Conservation (phyloP, 2,888 invertebrate species). For the Orchestes rusci region DNA sequence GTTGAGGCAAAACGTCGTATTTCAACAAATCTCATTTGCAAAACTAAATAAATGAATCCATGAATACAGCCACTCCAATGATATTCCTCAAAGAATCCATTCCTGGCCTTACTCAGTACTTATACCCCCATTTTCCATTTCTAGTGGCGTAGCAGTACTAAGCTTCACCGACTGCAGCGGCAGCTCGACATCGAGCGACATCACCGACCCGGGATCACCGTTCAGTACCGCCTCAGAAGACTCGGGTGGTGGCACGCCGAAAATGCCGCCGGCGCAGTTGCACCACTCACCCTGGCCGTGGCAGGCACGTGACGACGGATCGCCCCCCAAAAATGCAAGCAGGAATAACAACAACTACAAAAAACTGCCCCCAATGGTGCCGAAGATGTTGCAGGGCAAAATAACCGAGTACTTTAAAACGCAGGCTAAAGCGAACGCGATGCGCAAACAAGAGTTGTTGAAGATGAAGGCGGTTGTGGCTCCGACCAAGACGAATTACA, state of each 20-base stretch:
- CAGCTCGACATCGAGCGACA: slow-evolving; percentile 61
- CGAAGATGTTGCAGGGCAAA: slow-evolving; percentile 58
- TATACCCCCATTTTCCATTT: no score
- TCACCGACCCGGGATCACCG: slow-evolving; percentile 80
- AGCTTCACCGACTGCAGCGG: slow-evolving; percentile 67
- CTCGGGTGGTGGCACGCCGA: slow-evolving; percentile 35
- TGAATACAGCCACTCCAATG: no score
- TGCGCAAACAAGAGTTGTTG: slow-evolving; percentile 34
- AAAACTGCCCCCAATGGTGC: slow-evolving; percentile 20
- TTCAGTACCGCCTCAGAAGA: slow-evolving; percentile 59
- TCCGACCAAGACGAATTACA: slow-evolving; percentile 29
- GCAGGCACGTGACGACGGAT: slow-evolving; percentile 26
- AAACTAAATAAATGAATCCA: no score
- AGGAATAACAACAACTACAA: slow-evolving; percentile 11
- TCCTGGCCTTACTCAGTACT: no score
- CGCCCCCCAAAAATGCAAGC: slow-evolving; percentile 25
- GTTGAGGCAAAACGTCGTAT: no score
- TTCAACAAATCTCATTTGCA: no score
- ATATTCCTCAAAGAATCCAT: no score
- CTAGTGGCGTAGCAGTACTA: slow-evolving; percentile 76
- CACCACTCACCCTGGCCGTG: slow-evolving; percentile 36
- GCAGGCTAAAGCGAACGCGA: slow-evolving; percentile 61
- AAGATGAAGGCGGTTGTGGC: slow-evolving; percentile 14
- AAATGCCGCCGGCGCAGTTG: slow-evolving; percentile 40
- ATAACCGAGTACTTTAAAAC: slow-evolving; percentile 81